A percentile compares a stretch with the other conserved stretches of the same genome.
Conservation (phyloP, 30 jellyfish, hydroid and myxozoan genomes). For the Chrysaora quinquecirrha region DNA sequence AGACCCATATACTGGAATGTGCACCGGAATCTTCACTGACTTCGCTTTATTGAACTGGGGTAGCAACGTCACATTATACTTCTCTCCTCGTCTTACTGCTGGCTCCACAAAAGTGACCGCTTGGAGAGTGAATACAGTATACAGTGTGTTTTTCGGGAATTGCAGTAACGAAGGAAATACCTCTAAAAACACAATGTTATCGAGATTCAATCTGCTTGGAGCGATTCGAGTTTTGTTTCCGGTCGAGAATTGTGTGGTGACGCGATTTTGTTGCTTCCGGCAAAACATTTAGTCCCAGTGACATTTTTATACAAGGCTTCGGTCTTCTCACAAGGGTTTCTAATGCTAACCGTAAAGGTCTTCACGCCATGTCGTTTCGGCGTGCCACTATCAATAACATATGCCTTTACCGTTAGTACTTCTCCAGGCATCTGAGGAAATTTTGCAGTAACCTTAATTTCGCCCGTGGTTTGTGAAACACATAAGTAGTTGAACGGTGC, state of each 20-base stretch:
- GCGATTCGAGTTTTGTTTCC: not conserved
- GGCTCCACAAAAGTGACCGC: slow-evolving; percentile 4
- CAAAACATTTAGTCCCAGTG: slow-evolving; percentile 11
- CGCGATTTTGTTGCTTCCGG: not conserved
- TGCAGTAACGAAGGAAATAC: not conserved
- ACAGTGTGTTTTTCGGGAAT: slow-evolving; percentile 15
- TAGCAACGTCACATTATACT: not conserved
- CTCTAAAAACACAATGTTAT: slow-evolving; percentile 22
- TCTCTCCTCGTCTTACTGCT: not conserved
- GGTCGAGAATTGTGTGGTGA: not conserved
- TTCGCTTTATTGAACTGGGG: not conserved
- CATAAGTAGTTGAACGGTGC: slow-evolving; percentile 54
- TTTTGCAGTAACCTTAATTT: slow-evolving; percentile 30
- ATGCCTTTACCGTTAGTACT: slow-evolving; percentile 22
- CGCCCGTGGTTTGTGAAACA: slow-evolving; percentile 46
- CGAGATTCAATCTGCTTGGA: not conserved
- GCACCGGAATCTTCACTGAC: slow-evolving; percentile 29
- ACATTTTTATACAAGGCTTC: not conserved
- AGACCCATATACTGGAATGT: slow-evolving; percentile 14
- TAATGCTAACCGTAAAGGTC: slow-evolving; percentile 2
- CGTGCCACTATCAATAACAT: slow-evolving; percentile 42
- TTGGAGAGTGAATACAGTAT: slow-evolving; percentile 21
- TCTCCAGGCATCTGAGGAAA: slow-evolving; percentile 31
- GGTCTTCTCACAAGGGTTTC: slow-evolving; percentile 41
- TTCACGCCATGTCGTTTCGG: slow-evolving; percentile 33